Percentiles rank a stretch among this genome's conserved stretches.
These are phyloP conservation scores for Neomicropteryx cornuta DNA, from an alignment of 1,140 invertebrate species.

Conservation along the genomic window DNA sequence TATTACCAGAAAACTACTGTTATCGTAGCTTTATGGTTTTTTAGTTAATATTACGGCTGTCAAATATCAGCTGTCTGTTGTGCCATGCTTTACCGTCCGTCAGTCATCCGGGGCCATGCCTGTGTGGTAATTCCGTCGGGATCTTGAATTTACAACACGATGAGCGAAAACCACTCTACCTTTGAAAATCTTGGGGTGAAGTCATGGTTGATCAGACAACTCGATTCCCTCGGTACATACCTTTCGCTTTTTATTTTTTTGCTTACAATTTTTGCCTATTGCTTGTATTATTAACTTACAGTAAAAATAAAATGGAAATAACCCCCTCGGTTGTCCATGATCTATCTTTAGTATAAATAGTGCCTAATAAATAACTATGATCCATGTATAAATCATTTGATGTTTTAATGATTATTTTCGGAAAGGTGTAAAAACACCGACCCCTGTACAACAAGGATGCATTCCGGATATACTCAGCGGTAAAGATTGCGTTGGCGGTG, in stretches of 20 bases:
- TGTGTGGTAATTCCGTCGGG: too few relatives aligned
- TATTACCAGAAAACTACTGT: too few relatives aligned
- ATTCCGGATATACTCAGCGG: conserved; percentile 73
- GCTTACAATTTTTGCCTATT: neutral
- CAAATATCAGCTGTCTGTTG: too few relatives aligned
- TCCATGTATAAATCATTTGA: conserved; percentile 1
- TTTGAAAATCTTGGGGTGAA: conserved; percentile 31
- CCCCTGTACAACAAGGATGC: conserved; percentile 75
- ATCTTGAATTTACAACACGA: too few relatives aligned
- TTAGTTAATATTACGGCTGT: too few relatives aligned
- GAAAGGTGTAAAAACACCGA: conserved; percentile 67
- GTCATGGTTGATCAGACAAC: conserved; percentile 34
- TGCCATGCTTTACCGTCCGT: too few relatives aligned
- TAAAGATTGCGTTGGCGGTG: conserved; percentile 85
- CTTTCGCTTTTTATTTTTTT: conserved; percentile 5
- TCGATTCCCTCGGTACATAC: conserved; percentile 27
- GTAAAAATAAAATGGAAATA: neutral
- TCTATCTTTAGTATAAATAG: conserved; percentile 4
- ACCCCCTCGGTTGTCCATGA: neutral
- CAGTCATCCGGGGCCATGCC: too few relatives aligned
- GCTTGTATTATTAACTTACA: conserved; percentile 1
- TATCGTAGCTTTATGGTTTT: too few relatives aligned
- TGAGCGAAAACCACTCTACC: too few relatives aligned
- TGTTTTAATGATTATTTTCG: conserved; percentile 4
- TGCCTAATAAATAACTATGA: neutral